These are phyloP conservation scores for Catagonus wagneri DNA, from an alignment of 2,113 vertebrate genomes.

Conservation along the genomic window DNA sequence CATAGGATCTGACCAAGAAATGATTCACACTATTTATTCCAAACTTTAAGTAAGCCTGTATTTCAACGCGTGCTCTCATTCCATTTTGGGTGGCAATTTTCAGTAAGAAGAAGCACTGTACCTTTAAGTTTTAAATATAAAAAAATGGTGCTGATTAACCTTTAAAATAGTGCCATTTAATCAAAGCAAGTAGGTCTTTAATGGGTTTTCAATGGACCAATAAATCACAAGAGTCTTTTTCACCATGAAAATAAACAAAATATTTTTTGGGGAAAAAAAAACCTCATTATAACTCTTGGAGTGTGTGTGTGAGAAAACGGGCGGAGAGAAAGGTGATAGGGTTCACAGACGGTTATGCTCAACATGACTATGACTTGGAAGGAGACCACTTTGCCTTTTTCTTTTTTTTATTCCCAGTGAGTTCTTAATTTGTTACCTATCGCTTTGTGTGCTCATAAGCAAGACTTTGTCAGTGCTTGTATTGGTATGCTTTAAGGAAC, in stretches of 20 bases:
- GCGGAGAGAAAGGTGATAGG: not conserved
- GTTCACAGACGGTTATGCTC: not conserved
- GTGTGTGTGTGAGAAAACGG: not conserved
- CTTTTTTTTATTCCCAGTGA: not conserved
- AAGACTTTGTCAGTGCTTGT: not conserved
- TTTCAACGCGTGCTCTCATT: not conserved
- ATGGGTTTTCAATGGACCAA: constrained; percentile 87
- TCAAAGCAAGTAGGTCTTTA: constrained; percentile 86
- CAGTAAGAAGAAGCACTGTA: constrained; percentile 74
- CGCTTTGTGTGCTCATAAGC: not conserved
- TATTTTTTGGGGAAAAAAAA: constrained; percentile 39
- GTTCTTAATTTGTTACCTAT: constrained; percentile 11
- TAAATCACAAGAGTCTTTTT: constrained; percentile 83
- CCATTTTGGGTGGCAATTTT: constrained; percentile 63
- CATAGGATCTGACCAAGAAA: constrained; percentile 64
- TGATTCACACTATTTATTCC: constrained; percentile 66
- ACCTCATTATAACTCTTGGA: not conserved
- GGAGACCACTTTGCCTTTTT: not conserved
- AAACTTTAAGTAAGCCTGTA: constrained; percentile 33
- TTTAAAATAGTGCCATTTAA: constrained; percentile 86
- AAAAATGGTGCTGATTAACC: constrained; percentile 83
- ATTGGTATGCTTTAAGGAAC: not conserved
- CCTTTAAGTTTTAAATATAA: constrained; percentile 83
- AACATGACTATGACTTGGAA: not conserved
- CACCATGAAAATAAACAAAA: constrained; percentile 77